Evolutionary conservation across 2,888 invertebrate species (phyloP), one percentile per base, ranked within the genome.

Genomic region (Neria commutata): DNA sequence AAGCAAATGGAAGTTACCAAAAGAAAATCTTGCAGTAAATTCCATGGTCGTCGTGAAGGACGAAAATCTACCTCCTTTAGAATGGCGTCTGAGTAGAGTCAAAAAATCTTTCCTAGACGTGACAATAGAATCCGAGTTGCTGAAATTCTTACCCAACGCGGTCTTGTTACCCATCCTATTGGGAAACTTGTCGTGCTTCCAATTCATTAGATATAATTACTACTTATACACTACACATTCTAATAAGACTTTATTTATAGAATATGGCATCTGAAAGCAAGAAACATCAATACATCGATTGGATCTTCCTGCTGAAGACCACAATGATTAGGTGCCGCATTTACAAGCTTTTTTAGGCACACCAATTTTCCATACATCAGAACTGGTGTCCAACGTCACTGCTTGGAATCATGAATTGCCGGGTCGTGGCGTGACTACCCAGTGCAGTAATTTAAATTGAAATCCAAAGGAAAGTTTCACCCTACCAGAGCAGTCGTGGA

Each of bases 121-220:
- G 49, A 49, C 19, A 21, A 47, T 4, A 21, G 16, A 8, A 26
- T 33, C 1, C 33, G 49, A 14, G 49, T 49, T 29, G 49, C 33
- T 3, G 49, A 29, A 14, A 29, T 50, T 11, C 10, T 33, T 8
- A 50, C 49, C 1, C 17, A 26, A 29, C 2, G 49, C 3, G 49
- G 49, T 33, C 2, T 33, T 21, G 24, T 37, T 10, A 51, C 11
- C 3, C 21, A 23, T 17, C 51, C 51, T 5, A 37, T 51, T 24
- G 37, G 34, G 4, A 51, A 51, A 37, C 23, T 51, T 5, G 51
- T 49, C n/a, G 6, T 49, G 17, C 49, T 49, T 16, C 29, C 49
- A 2, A 16, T 29, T 16, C 23, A 49, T 6, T 23, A 4, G 24
- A 4, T 8, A 29, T 8, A 29, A 29, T n/a, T n/a, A n/a, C n/a